phyloP scores from a whole-genome alignment of 2,888 invertebrate genomes.

The Encarsia formosa region DNA sequence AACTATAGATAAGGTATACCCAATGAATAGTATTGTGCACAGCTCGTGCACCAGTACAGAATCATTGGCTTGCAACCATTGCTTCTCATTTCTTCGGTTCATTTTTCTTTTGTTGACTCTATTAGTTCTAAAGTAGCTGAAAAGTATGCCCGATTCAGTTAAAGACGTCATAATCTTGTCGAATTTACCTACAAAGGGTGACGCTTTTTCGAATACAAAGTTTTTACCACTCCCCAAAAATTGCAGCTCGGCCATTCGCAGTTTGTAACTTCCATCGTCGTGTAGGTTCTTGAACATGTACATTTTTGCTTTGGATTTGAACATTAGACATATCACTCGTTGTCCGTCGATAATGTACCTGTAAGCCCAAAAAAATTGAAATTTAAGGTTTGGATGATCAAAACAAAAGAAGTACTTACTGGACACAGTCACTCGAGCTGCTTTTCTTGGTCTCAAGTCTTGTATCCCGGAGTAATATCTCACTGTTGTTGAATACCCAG shows the following conservation, averaged over 20 bases:
- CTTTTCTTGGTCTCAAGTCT: neutral
- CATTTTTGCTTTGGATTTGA: constrained; percentile 8
- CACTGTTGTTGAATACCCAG: constrained; percentile 4
- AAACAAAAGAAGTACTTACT: neutral
- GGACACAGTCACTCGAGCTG: neutral
- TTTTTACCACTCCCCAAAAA: constrained; percentile 5
- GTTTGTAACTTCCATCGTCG: neutral
- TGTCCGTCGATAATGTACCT: neutral
- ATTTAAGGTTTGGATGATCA: neutral
- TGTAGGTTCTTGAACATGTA: neutral
- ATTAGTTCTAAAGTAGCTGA: too few relatives aligned
- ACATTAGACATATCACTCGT: constrained; percentile 2
- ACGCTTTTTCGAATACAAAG: constrained; percentile 9
- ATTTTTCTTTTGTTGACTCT: too few relatives aligned
- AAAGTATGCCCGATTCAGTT: constrained; percentile 1
- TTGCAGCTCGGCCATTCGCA: neutral
- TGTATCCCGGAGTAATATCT: neutral
- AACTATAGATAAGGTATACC: too few relatives aligned
- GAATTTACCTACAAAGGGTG: constrained; percentile 9
- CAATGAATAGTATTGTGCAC: too few relatives aligned
- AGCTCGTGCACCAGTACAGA: too few relatives aligned
- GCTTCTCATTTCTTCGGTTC: too few relatives aligned
- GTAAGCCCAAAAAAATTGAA: neutral
- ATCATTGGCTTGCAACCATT: too few relatives aligned
- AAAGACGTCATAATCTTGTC: neutral